Base-by-base conservation (phyloP, 2,888 invertebrate genomes). In the Agriopis marginaria region DNA sequence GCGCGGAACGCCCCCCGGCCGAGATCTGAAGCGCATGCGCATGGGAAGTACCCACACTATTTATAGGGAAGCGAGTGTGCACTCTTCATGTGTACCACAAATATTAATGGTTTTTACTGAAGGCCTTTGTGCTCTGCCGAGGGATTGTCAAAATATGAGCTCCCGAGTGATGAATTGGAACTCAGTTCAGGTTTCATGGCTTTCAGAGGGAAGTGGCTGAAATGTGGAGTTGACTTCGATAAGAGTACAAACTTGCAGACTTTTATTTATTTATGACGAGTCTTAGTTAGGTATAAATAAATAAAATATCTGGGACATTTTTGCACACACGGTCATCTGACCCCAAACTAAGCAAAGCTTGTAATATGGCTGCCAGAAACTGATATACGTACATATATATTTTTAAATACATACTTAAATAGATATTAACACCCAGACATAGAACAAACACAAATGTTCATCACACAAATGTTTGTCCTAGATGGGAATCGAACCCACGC, bases 1-100 rank as follows among this genome's bases (percentile, higher is more conserved):
- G 87, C 73, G 88, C 92, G 90, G 83, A 86, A 87, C 93, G 93
- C 92, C 93, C 93, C 91, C 93, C 93, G 90, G 91, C 84, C 70
- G 92, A 93, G 93, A 93, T 93, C 92, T 82, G 76, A 91, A 81
- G 84, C 81, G 84, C 81, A 74, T 77, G 83, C 83, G 80, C 80
- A 74, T 79, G 81, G 80, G 83, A 80, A 82, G 79, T 79, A 76
- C 80, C 80, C 70, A 61, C 77, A 75, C 78, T 88, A 89, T 89
- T 89, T 90, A 87, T 89, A 89, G 76, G 65, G 72, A 61, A 65
- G 69, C 73, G 11, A 75, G 69, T 64, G 72, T 70, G 69, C 54
- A 53, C 71, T 68, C 72, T 74, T 32, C 66, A 66, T 58, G 69
- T 65, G 71, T 44, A 39, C 69, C 67, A 70, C 73, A 71, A 68